phyloP scores from a whole-genome alignment of 2,888 invertebrate genomes.

The Lydus trimaculatus region DNA sequence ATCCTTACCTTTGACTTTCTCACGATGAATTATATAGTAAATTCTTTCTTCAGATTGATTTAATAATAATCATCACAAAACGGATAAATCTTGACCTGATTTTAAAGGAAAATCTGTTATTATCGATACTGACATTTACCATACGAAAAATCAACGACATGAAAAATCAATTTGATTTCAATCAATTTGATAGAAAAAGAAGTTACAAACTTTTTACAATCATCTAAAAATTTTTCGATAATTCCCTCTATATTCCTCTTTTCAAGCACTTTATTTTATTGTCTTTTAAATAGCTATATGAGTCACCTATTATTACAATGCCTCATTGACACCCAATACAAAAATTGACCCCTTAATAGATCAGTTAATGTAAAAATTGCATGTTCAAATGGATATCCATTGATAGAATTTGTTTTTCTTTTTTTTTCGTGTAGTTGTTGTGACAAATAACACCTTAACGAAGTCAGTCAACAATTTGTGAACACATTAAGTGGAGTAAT shows the following conservation, averaged over 20 bases:
- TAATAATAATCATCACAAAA: too few relatives aligned
- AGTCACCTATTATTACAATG: slow-evolving; percentile 12
- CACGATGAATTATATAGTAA: too few relatives aligned
- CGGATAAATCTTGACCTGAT: too few relatives aligned
- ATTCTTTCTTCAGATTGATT: too few relatives aligned
- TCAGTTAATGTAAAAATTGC: slow-evolving; percentile 50
- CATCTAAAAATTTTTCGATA: not conserved
- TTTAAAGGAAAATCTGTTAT: too few relatives aligned
- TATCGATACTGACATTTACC: too few relatives aligned
- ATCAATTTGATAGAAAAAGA: too few relatives aligned
- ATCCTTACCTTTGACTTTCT: too few relatives aligned
- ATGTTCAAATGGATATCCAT: slow-evolving; percentile 37
- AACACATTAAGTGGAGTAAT: slow-evolving; percentile 26
- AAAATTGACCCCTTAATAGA: slow-evolving; percentile 39
- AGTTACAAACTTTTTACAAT: too few relatives aligned
- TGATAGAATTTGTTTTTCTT: not conserved
- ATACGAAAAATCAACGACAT: too few relatives aligned
- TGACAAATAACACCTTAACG: slow-evolving; percentile 34
- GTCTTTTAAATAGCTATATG: not conserved
- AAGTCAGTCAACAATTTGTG: slow-evolving; percentile 34
- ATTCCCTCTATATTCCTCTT: not conserved
- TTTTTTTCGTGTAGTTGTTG: too few relatives aligned
- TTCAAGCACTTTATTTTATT: not conserved
- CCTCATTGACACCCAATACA: slow-evolving; percentile 46
- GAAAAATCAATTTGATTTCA: too few relatives aligned